phyloP scores from a whole-genome alignment of 2,797 vertebrate species.

The Enteromius viviparus region DNA sequence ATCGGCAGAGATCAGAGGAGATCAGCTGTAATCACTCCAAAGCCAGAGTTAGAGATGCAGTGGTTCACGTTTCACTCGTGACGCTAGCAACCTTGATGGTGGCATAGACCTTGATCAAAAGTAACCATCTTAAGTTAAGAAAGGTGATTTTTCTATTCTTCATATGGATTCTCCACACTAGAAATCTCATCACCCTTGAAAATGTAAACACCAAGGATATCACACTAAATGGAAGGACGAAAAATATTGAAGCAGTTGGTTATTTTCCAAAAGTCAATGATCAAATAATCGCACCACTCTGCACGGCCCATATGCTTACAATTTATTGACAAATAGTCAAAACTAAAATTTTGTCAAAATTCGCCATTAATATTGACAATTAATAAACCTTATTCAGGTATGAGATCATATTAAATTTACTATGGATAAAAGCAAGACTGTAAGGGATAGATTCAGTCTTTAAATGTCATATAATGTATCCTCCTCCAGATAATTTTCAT shows the following conservation, averaged over 20 bases:
- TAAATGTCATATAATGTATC: neutral
- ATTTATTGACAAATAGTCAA: neutral
- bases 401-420: neutral
- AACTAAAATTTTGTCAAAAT: neutral
- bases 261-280: neutral
- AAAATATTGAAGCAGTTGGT: neutral
- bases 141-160: neutral
- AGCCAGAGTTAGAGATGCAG: constrained; percentile 38
- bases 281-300: neutral
- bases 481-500: neutral
- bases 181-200: neutral
- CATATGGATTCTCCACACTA: neutral
- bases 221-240: neutral
- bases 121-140: neutral
- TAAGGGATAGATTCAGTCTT: neutral
- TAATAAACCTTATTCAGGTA: neutral
- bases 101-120: neutral
- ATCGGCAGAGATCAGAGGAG: constrained; percentile 40
- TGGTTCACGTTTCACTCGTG: constrained; percentile 15
- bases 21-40: constrained; percentile 50
- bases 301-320: neutral
- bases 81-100: neutral
- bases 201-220: neutral
- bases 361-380: neutral
- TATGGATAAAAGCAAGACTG: neutral